Evolutionary conservation across 2,797 vertebrate genomes (phyloP).

Genomic region (Poeciliopsis gracilis): DNA sequence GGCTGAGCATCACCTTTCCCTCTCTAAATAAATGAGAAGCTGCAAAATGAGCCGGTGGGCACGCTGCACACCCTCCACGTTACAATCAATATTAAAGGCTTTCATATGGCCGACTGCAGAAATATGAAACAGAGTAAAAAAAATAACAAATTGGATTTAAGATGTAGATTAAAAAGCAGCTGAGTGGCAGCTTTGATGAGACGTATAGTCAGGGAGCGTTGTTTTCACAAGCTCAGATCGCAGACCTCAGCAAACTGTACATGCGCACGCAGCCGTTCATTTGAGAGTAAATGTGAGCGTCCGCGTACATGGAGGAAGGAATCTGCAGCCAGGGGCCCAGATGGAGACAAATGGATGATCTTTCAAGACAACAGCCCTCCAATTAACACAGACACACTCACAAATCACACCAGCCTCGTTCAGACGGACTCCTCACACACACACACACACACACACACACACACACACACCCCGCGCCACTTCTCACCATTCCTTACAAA

Average conservation of each 20-base stretch:
- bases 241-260: constrained; percentile 1
- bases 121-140: constrained; percentile 22
- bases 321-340: constrained; percentile 71
- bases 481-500: background rate
- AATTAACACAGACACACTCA: constrained; percentile 71
- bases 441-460: too few species aligned
- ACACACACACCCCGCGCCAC: background rate
- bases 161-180: constrained; percentile 45
- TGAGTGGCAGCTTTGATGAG: constrained; percentile 45
- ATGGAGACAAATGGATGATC: constrained; percentile 77
- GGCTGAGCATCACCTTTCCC: constrained; percentile 47
- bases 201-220: constrained; percentile 16
- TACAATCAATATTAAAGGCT: constrained; percentile 39
- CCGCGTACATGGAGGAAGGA: constrained; percentile 31
- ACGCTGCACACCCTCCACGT: constrained; percentile 21
- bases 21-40: constrained; percentile 49
- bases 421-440: constrained; percentile 23
- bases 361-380: constrained; percentile 73
- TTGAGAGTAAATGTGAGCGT: constrained; percentile 13
- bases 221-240: constrained; percentile 12
- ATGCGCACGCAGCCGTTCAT: background rate
- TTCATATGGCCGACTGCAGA: constrained; percentile 39
- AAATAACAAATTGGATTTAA: constrained; percentile 24
- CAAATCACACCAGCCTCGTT: constrained; percentile 54
- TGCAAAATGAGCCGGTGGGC: constrained; percentile 34